Evolutionary conservation across 2,797 vertebrate genomes (phyloP), one percentile per base, ranked within the genome.

Genomic region (Setipinna tenuifilis): DNA sequence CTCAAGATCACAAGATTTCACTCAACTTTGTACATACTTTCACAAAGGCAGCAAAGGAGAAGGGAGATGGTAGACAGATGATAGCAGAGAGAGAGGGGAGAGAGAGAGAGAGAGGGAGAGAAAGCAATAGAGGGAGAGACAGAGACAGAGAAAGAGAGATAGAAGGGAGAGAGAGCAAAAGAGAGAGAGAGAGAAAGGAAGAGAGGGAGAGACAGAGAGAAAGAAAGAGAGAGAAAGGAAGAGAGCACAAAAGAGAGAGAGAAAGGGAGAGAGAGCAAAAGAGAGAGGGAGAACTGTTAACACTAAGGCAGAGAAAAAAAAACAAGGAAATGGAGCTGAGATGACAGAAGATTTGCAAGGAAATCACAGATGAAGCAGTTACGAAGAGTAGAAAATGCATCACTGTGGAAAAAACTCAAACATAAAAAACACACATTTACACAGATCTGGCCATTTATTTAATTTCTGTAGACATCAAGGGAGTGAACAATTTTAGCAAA

Each of bases 1-100:
- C 75, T 78, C 59, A 12, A 71, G 84, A 87, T 87, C 84, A 87
- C 83, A 84, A 80, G 62, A 82, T 84, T 84, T 58, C 82, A 58
- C 80, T 84, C 41, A 84, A 81, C 85, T 85, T 86, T 84, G 81
- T 86, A 83, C 81, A 71, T 50, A 87, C 28, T 48, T 10, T 75
- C 68, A 65, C 62, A 65, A 65, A 65, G 62, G 62, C 62, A 65
- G 68, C 68, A 75, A 75, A 75, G 68, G 28, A 75, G 68, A 75
- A 3, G 68, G 68, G 31, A 75, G 68, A 14, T 35, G 68, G 35
- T 28, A 41, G 68, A 41, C 68, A 75, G 68, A 75, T 75, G 68
- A 75, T 75, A 41, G 28, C 28, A 75, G 28, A 75, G 28, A 85
- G 31, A 84, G 19, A 62, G n/a, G 16, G 48, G 61, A 83, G 83